Base-by-base conservation (phyloP, 1,140 invertebrate species). In the Condylostylus longicornis region DNA sequence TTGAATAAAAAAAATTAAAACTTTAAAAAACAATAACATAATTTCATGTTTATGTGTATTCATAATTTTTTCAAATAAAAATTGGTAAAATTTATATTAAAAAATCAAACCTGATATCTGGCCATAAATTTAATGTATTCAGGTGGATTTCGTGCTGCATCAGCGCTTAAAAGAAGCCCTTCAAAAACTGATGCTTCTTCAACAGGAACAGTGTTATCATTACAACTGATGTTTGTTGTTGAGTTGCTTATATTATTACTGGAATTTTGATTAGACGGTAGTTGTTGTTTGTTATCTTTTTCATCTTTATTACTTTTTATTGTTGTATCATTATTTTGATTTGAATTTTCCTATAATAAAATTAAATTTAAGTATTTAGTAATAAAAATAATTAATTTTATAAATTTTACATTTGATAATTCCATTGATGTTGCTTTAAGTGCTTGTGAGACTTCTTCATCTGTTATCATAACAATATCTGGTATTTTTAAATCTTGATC, bases 41-140 rank as follows among this genome's bases (percentile, higher is more conserved):
- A 44, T 30, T 29, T 4, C 5, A 40, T 32, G 32, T 5, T 2
- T 10, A n/a, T 22, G 28, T 25, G 5, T 17, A 12, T 17, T 18
- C 14, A 23, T 2, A 27, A 10, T 18, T 32, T 23, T 6, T 10
- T 1, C 6, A 18, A 7, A 2, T 15, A 5, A 27, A 30, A 21
- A 13, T 37, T 10, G 10, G 5, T 9, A 19, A 31, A 37, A 33
- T 39, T 15, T 28, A 35, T 10, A 35, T 9, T 18, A 35, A 18
- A 25, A 9, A 27, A 17, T 33, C 5, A 27, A 17, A 59, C 56
- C 53, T 59, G 57, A 42, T 57, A 59, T n/a, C 46, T 37, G 2
- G 56, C 33, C 57, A 59, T 59, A 34, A 59, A 59, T 29, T 46
- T 41, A 20, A 59, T 42, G 41, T 59, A 59, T 7, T 53, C 53